Evolutionary conservation across 2,888 invertebrate species (phyloP).

Genomic region (Temnothorax ravouxi): DNA sequence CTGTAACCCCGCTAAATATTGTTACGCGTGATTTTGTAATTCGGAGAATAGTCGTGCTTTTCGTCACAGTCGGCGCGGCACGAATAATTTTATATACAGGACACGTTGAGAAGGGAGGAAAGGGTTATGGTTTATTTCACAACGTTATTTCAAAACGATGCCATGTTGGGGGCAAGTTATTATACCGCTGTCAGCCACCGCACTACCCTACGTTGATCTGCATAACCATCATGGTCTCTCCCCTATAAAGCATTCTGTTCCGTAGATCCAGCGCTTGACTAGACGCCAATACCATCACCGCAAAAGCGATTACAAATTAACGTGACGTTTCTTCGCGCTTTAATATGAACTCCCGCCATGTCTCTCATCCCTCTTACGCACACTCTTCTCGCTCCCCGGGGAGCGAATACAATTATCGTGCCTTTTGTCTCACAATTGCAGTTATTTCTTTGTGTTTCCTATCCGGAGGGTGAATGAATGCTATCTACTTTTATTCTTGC

Average conservation of each 20-base stretch:
- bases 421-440: slow-evolving; percentile 82
- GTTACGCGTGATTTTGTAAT: slow-evolving; percentile 1
- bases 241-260: slow-evolving; percentile 65
- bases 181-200: slow-evolving; percentile 79
- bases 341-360: slow-evolving; percentile 79
- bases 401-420: slow-evolving; percentile 81
- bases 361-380: slow-evolving; percentile 13
- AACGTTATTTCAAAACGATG: slow-evolving; percentile 73
- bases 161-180: slow-evolving; percentile 73
- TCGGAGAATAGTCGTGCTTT: slow-evolving; percentile 42
- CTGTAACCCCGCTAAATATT: not conserved
- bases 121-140: slow-evolving; percentile 81
- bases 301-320: slow-evolving; percentile 85
- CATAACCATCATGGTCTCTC: slow-evolving; percentile 81
- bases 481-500: slow-evolving; percentile 72
- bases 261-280: too few species aligned
- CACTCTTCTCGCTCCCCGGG: slow-evolving; percentile 61
- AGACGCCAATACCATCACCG: too few species aligned
- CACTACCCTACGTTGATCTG: slow-evolving; percentile 81
- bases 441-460: slow-evolving; percentile 68
- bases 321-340: slow-evolving; percentile 81
- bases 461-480: slow-evolving; percentile 70
- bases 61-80: slow-evolving; percentile 64
- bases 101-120: slow-evolving; percentile 59
- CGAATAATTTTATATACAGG: slow-evolving; percentile 15